A percentile compares a stretch with the other conserved stretches of the same genome.
phyloP scores from a whole-genome alignment of 35 echinoderm and acorn worm genomes.

The Patiria miniata region DNA sequence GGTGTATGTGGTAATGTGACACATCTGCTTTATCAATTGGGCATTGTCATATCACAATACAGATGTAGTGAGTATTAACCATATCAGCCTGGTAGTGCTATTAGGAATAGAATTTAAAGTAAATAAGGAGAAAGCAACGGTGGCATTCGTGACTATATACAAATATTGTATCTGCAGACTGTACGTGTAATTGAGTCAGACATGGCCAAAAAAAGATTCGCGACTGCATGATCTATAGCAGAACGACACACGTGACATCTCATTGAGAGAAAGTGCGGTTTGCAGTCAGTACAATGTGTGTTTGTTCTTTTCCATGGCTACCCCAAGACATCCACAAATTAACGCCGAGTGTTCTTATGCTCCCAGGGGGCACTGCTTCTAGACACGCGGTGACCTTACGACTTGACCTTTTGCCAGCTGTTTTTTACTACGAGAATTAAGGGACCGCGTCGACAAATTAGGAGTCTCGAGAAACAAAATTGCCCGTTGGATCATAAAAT shows the following conservation, averaged over 20 bases:
- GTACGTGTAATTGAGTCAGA: no score
- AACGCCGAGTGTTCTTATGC: neutral
- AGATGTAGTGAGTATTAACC: no score
- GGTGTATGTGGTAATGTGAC: no score
- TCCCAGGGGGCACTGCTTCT: neutral
- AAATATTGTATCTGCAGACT: no score
- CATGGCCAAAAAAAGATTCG: no score
- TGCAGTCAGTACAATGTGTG: neutral
- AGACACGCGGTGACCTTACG: slow-evolving; percentile 27
- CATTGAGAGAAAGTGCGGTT: neutral
- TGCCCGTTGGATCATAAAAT: neutral
- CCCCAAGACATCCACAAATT: slow-evolving; percentile 24
- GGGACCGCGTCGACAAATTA: slow-evolving; percentile 13
- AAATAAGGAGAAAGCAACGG: no score
- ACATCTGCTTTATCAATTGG: no score
- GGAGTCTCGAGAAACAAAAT: neutral
- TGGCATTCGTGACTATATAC: no score
- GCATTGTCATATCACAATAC: no score
- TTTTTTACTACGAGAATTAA: slow-evolving; percentile 20
- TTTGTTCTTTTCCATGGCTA: neutral
- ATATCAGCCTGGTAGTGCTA: no score
- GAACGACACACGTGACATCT: neutral
- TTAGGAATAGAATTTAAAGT: no score
- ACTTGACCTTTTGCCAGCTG: slow-evolving; percentile 26
- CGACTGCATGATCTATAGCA: neutral